Evolutionary conservation across 2,888 invertebrate genomes (phyloP).

Genomic region (Cephus nigrinus): DNA sequence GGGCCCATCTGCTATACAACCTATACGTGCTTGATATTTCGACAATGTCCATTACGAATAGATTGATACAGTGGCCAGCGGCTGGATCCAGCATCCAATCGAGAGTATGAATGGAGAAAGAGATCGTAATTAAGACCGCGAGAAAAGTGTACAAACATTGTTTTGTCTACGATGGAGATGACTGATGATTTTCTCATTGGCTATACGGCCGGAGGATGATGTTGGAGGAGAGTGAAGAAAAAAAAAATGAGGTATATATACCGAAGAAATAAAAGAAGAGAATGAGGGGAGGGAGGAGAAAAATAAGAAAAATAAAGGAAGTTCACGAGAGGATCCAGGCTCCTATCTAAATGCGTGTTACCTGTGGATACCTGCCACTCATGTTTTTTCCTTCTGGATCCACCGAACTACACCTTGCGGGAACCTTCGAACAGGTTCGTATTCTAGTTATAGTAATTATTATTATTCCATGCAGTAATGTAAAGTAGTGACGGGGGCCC

Average conservation of each 20-base stretch:
- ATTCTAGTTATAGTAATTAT: slow-evolving; percentile 30
- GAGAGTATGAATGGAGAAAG: slow-evolving; percentile 12
- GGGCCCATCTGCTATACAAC: not conserved
- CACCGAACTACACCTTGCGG: not conserved
- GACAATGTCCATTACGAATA: not conserved
- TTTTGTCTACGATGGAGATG: slow-evolving; percentile 17
- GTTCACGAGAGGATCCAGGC: not conserved
- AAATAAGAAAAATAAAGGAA: not conserved
- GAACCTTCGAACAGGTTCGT: not conserved
- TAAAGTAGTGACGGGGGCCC: slow-evolving; percentile 42
- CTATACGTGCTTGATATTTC: not conserved
- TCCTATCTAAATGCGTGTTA: not conserved
- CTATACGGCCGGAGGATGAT: not conserved
- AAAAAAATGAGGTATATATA: not conserved
- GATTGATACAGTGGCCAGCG: slow-evolving; percentile 1
- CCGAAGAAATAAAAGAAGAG: not conserved
- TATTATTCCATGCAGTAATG: slow-evolving; percentile 46
- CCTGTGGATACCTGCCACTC: not conserved
- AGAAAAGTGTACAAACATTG: slow-evolving; percentile 19
- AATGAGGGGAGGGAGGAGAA: not conserved
- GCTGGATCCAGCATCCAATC: slow-evolving; percentile 5
- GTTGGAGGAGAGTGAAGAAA: not conserved
- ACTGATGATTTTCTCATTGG: slow-evolving; percentile 15
- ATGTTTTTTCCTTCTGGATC: not conserved
- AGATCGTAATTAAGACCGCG: slow-evolving; percentile 12